Evolutionary conservation across 2,888 invertebrate species (phyloP).

Genomic region (Eumacrocentrus americanus): DNA sequence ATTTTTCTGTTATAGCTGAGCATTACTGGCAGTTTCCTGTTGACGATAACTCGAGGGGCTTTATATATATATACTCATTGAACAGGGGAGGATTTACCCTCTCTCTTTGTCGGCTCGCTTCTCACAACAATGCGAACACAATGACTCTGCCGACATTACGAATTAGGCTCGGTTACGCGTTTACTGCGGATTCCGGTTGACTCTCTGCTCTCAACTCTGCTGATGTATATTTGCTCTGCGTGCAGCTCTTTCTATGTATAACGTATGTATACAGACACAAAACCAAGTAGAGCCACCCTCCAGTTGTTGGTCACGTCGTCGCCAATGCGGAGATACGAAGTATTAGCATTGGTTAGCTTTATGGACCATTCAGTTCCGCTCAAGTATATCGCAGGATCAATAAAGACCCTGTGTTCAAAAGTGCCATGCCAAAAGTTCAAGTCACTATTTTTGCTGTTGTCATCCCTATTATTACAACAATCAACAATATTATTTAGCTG

Average conservation of each 20-base stretch:
- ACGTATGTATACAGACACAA: conserved; percentile 8
- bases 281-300: conserved; percentile 1
- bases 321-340: conserved; percentile 57
- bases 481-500: not conserved
- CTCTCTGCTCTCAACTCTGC: too few species aligned
- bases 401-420: conserved; percentile 26
- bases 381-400: conserved; percentile 40
- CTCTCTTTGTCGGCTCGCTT: conserved; percentile 10
- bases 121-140: conserved; percentile 42
- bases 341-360: conserved; percentile 70
- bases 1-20: conserved; percentile 41
- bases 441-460: not conserved
- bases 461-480: not conserved
- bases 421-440: conserved; percentile 20
- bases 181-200: conserved; percentile 60
- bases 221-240: too few species aligned
- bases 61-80: conserved; percentile 42
- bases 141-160: conserved; percentile 56
- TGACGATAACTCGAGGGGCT: conserved; percentile 43
- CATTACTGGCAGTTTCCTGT: conserved; percentile 57
- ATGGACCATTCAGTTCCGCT: conserved; percentile 66
- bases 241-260: conserved; percentile 10
- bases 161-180: conserved; percentile 62
- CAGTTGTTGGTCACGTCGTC: conserved; percentile 40
- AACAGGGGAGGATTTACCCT: conserved; percentile 36